phyloP scores from a whole-genome alignment of 1,140 invertebrate species.

The Rhizoglyphus robini region DNA sequence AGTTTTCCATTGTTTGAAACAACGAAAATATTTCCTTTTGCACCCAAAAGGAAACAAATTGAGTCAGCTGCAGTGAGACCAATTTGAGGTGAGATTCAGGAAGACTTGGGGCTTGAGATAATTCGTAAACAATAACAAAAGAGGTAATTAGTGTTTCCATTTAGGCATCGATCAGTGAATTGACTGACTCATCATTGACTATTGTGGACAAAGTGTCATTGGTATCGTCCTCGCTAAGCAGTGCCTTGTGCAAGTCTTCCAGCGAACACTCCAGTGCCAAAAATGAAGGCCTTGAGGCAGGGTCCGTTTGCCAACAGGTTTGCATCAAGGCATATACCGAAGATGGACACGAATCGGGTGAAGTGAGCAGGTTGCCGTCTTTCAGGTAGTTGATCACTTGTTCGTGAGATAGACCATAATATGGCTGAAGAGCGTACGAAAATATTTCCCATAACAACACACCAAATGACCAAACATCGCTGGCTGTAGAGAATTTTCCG shows the following conservation, averaged over 20 bases:
- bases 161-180: neutral
- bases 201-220: neutral
- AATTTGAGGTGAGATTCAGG: too few species aligned
- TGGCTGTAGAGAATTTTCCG: constrained; percentile 82
- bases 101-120: too few species aligned
- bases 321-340: constrained; percentile 85
- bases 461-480: constrained; percentile 86
- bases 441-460: constrained; percentile 89
- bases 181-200: too few species aligned
- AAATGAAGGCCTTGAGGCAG: constrained; percentile 62
- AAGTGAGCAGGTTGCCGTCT: constrained; percentile 68
- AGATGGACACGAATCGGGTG: constrained; percentile 76
- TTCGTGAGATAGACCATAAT: constrained; percentile 86
- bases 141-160: too few species aligned
- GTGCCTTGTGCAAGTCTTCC: neutral
- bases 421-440: constrained; percentile 84
- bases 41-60: too few species aligned
- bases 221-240: neutral
- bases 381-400: constrained; percentile 85
- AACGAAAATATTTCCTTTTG: too few species aligned
- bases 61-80: too few species aligned
- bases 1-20: too few species aligned
- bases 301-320: constrained; percentile 76
- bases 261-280: constrained; percentile 46
- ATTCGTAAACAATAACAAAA: too few species aligned